Evolutionary conservation across 1,140 invertebrate species (phyloP), one percentile per base, ranked within the genome.

Genomic region (Aphis craccivora): DNA sequence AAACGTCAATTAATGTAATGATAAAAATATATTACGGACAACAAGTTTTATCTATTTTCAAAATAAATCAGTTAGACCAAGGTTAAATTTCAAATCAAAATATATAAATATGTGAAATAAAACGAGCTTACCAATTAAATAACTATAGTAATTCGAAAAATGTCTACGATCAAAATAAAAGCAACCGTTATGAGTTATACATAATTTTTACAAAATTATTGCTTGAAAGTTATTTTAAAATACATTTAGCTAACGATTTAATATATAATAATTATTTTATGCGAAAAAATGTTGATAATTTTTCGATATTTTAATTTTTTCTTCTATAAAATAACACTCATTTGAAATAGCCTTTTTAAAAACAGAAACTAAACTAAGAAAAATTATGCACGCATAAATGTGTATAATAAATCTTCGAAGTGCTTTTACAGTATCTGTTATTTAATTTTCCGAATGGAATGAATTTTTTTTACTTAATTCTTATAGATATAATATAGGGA

Each of bases 401-500:
- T 11, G 30, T 76, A 76, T 76, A 76, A 76, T 76, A 76, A 76
- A 76, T 76, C 30, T 76, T 76, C 30, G 14, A 76, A 76, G 30
- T 76, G 60, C 60, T 76, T n/a, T 76, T 76, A n/a, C 60, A 8
- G 60, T 5, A 76, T 30, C n/a, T 76, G 60, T 76, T 76, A 76
- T 76, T 76, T 76, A 76, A 76, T 76, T 76, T 76, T 76, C 60
- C 30, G 60, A 76, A 76, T n/a, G 30, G n/a, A n/a, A 76, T 76
- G 11, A 18, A n/a, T 76, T 76, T 76, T 60, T 76, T n/a, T 76
- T 18, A 18, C n/a, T n/a, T 20, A 76, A 76, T 76, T 76, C n/a
- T 18, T 76, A 76, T 76, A 76, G n/a, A n/a, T 76, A 76, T 76
- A 18, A 76, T 76, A 76, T 76, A n/a, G 4, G 30, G 30, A 76